Base-by-base conservation (phyloP, 1,140 invertebrate genomes). In the Triops longicaudatus region DNA sequence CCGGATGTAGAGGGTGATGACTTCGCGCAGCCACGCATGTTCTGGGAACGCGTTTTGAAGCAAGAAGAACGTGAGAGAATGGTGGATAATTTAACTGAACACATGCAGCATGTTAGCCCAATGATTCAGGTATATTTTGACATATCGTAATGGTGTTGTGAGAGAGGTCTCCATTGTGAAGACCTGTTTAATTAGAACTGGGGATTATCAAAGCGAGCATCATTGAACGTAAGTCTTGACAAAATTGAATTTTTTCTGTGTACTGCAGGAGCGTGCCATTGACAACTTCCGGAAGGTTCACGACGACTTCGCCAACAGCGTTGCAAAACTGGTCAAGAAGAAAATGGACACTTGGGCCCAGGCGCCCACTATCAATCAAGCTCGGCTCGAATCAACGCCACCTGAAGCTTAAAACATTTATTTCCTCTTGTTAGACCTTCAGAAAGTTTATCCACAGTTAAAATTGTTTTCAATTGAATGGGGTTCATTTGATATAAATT, bases 31-130 rank as follows among this genome's bases (percentile, higher is more conserved):
- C 77, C 77, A 2, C 71, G 72, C 4, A 43, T 74, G 17, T 41
- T 77, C 28, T 77, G 72, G 37, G 77, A 77, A 74, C 50, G 72
- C 76, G 77, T 77, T 74, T 27, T 77, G 26, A 77, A 77, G 37
- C 5, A 22, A 12, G 77, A 77, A 9, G 72, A 74, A 43, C 26
- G 77, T 17, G 72, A 27, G n/a, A n/a, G 73, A 9, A 9, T 77
- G 72, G 41, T 74, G 1, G 77, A 72, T 43, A 77, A 77, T 43
- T 76, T 77, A 6, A 73, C 77, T 14, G 77, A 77, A 76, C 26
- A 77, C 41, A 31, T 77, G 22, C 77, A 77, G 42, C 77, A 77
- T 41, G 73, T 73, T 9, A 43, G 50, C 31, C 41, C 77, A 22
- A 75, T 73, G 72, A 31, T 73, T 31, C 77, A 77, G 73, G 77